Conservation (phyloP, 2,113 vertebrate species). For the Turnix velox region DNA sequence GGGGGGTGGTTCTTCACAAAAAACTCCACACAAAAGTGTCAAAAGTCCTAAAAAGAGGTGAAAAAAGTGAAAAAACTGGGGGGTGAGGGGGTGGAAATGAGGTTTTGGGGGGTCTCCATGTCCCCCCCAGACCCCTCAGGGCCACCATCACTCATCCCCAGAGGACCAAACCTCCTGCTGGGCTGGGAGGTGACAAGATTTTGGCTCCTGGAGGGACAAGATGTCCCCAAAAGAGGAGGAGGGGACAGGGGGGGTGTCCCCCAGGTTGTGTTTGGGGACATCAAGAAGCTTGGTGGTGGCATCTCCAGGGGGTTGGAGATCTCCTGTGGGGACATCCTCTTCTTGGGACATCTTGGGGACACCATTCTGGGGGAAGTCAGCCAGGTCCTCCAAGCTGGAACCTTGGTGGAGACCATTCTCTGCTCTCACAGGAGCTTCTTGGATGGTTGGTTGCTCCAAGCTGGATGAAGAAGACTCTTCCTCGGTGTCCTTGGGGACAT, state of each 20-base stretch:
- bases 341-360: rapidly evolving
- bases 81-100: rapidly evolving
- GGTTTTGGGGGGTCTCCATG: not conserved
- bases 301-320: rapidly evolving
- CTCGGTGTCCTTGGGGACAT: rapidly evolving
- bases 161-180: not conserved
- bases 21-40: not conserved
- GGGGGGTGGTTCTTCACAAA: no score
- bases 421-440: rapidly evolving
- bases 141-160: not conserved
- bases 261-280: not conserved
- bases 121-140: no score
- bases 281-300: not conserved
- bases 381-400: conserved; percentile 4
- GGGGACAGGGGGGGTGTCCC: rapidly evolving
- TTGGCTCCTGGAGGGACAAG: not conserved
- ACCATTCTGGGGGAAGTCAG: not conserved
- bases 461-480: not conserved
- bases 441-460: not conserved
- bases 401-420: not conserved
- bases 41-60: not conserved
- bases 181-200: not conserved
- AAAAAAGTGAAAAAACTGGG: not conserved
- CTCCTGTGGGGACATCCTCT: no score
- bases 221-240: not conserved